Base-by-base conservation (phyloP, 2,797 vertebrate species). In the Oophaga sylvatica region DNA sequence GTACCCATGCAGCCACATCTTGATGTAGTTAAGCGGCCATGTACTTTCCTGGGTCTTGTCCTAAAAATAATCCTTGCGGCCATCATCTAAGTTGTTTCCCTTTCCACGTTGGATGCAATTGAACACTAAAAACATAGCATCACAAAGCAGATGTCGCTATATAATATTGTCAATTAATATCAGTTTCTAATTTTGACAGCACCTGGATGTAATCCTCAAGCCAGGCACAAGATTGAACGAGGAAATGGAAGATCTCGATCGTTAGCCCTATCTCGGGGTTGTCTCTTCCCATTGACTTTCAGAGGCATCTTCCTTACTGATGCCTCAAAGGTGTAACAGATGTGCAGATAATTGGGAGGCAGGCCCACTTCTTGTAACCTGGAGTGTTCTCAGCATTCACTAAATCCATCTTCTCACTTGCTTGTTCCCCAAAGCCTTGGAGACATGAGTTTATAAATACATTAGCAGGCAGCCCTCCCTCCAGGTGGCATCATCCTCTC, bases 321-420 rank as follows among this genome's bases (percentile, higher is more conserved):
- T 15, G 48, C 48, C 53, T 56, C 17, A 70, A 62, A 65, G 77
- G 65, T 48, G 31, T 31, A 88, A 80, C 81, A 88, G 87, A 88
- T 88, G 87, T 88, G 81, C 4, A 48, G 75, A 80, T 88, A 88
- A 88, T 88, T 79, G 83, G 81, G 56, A 88, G 87, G 87, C 81
- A 73, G 83, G 87, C 65, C 62, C 11, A 48, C 79, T n/a, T 76
- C 70, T 56, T 84, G 75, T 84, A 22, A 35, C 35, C 35, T 56
- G 63, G 68, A 62, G 68, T 48, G 16, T 82, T 87, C 45, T 77
- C 70, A 9, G 48, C 41, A 22, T 48, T 71, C 75, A 84, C 67
- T 73, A 60, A 79, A 84, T 88, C 29, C 81, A 84, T 63, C 78
- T 80, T 67, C 81, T 62, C 87, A 84, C 76, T 71, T 63, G 15